Evolutionary conservation across 2,797 vertebrate species (phyloP), one percentile per base, ranked within the genome.

Genomic region (Sebastes nivosus): DNA sequence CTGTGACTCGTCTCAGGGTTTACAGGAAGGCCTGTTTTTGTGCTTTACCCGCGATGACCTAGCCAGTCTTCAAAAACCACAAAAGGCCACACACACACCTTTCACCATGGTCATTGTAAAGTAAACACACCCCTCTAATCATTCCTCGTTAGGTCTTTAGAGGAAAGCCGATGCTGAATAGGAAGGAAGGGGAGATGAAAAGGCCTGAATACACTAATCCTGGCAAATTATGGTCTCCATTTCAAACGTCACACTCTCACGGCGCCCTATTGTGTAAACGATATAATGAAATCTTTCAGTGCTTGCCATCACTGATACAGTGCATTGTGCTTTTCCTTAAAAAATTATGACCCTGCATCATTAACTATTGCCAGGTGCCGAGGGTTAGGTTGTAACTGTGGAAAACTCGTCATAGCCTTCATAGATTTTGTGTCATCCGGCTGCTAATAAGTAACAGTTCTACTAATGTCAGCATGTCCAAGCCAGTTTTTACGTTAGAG

Each of bases 171-270:
- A 75, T 52, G 65, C 64, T 82, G 79, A 90, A 84, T 63, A 80
- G 73, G 38, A 86, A 85, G 73, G 74, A 84, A 82, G 14, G 60
- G 68, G 42, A 82, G 68, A 81, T 60, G 72, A 87, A 81, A 88
- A 75, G 55, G n/a, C 54, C 52, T 82, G 65, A 88, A 86, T 79
- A 34, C 66, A 70, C 84, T 86, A 92, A 94, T 92, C 88, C 87
- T 66, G 72, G 63, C 13, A 88, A 92, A 93, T 91, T 75, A 83
- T 73, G 42, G 82, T 88, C 65, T 93, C 83, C 63, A 61, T 89
- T 90, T 90, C 90, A 89, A 83, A 69, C 75, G 36, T 78, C 72
- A 68, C 71, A 38, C 74, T 52, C 79, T 83, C 76, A 72, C 24
- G 18, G 67, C 54, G 24, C 58, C 36, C 58, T 71, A 73, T 87